Percentiles rank a stretch among this genome's conserved stretches.
phyloP scores from a whole-genome alignment of 2,113 vertebrate genomes.

The Limnothrissa miodon region DNA sequence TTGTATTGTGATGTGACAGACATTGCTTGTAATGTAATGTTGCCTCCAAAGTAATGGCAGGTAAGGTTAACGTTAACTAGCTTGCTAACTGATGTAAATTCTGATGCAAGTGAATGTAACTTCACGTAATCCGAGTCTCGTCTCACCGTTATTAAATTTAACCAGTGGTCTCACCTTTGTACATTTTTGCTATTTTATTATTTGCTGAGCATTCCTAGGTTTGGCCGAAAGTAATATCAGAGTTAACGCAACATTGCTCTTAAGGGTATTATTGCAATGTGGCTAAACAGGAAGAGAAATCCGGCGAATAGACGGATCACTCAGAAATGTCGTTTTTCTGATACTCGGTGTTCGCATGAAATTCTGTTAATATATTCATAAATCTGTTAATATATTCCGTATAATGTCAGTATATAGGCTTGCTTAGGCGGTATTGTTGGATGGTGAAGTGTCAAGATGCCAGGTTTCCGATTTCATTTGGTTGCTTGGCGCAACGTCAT shows the following conservation, averaged over 20 bases:
- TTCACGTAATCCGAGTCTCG: background rate
- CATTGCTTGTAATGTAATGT: background rate
- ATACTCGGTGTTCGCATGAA: background rate
- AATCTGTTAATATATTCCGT: too few species aligned
- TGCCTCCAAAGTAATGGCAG: background rate
- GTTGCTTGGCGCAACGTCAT: conserved; percentile 56
- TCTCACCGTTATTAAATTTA: background rate
- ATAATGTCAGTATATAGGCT: background rate
- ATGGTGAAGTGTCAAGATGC: background rate
- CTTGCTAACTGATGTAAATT: background rate
- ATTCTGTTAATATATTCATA: too few species aligned
- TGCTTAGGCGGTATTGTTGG: background rate
- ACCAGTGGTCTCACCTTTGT: background rate
- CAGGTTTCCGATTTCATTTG: conserved; percentile 50
- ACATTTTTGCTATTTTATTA: background rate
- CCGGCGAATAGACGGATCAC: background rate
- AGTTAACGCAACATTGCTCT: background rate
- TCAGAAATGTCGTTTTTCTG: background rate
- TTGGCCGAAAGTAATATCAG: background rate
- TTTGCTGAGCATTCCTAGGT: background rate
- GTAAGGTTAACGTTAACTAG: background rate
- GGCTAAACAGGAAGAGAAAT: background rate
- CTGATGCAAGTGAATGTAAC: too few species aligned
- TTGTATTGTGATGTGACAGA: background rate
- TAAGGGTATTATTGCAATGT: background rate